Evolutionary conservation across 1,140 invertebrate genomes (phyloP), one percentile per base, ranked within the genome.

Genomic region (Glossosoma conforme): DNA sequence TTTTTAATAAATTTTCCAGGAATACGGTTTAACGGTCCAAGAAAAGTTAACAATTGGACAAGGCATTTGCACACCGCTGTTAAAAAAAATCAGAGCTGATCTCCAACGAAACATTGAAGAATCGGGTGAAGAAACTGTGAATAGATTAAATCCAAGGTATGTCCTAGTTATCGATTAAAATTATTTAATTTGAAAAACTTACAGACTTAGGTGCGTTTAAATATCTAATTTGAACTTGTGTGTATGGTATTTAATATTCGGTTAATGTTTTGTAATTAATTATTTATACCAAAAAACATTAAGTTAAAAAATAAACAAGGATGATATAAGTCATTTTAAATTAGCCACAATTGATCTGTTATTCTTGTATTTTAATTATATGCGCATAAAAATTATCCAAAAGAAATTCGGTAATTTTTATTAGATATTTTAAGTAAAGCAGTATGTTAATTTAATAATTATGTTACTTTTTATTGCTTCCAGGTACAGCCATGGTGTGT

Each of bases 31-130:
- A 52, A 95, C 91, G 2, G 83, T 87, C 36, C 86, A 94, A 70
- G 96, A 98, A 69, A 99, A 99, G 67, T 72, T 99, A 28, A 89
- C 92, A 5, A 98, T 99, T 56, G 93, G 93, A 1, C 92, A 98
- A 74, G 93, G 95, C 11, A 97, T 99, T 55, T 98, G 96, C 65
- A 93, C 93, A 1, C 97, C 97, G 3, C 71, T 99, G 19, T 71
- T 99, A 46, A 90, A 93, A 58, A 99, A 99, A 69, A 98, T 99
- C 46, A 80, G 91, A 55, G 91, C 92, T 3, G 97, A 99, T 75
- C 74, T 98, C 22, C 91, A 95, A 63, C 78, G 93, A 49, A 97
- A 97, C 67, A 91, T 95, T 35, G 89, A 92, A 69, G 87, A 90
- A 63, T 77, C 83, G 33, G 81, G 82, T 25, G 88, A 93, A 65